These are phyloP conservation scores for Steinernema carpocapsae DNA, from an alignment of 2,888 invertebrate species.

Conservation along the genomic window DNA sequence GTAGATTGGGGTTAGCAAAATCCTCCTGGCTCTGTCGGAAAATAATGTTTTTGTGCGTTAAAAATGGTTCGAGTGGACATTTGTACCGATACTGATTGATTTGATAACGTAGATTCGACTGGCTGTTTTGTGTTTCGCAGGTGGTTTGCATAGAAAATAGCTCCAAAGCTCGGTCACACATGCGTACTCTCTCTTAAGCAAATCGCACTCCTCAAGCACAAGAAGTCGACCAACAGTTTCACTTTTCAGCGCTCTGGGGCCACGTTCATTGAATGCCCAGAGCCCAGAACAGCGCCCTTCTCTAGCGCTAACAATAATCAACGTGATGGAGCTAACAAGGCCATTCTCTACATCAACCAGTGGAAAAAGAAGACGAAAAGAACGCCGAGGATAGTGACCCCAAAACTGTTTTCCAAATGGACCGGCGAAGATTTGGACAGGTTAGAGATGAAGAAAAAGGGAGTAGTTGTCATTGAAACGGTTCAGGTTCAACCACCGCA, in stretches of 20 bases:
- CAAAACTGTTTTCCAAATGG: conserved; percentile 64
- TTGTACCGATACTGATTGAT: no score
- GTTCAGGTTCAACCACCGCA: no score
- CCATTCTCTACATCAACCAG: conserved; percentile 30
- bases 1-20: no score
- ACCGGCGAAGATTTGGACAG: conserved; percentile 66
- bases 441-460: no score
- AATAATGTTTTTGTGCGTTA: no score
- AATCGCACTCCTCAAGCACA: conserved; percentile 11
- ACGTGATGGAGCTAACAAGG: conserved; percentile 10
- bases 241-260: conserved; percentile 31
- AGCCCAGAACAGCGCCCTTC: conserved; percentile 36
- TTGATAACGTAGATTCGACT: no score
- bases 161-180: background rate
- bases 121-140: no score
- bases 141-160: background rate
- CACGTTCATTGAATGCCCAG: conserved; percentile 37
- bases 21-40: no score
- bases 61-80: no score
- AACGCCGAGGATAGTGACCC: conserved; percentile 51
- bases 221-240: conserved; percentile 25
- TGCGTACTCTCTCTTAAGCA: background rate
- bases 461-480: no score
- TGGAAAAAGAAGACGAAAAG: conserved; percentile 45
- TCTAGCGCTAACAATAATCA: background rate